These are phyloP conservation scores for Ictalurus punctatus DNA, from an alignment of 2,113 vertebrate species.

Conservation along the genomic window DNA sequence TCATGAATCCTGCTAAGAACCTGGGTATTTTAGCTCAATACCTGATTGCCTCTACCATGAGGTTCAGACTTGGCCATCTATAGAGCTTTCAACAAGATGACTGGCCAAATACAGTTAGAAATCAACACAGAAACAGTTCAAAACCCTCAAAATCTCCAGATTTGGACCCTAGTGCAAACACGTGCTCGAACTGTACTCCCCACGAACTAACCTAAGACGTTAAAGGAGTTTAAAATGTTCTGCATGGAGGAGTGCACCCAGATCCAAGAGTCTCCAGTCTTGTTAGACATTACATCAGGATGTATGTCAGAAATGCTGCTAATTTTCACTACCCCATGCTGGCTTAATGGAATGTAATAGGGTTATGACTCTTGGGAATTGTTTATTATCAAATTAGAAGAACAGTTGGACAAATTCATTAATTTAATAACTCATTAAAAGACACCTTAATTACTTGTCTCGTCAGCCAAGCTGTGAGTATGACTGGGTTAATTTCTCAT, in stretches of 20 bases:
- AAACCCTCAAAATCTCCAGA: not conserved
- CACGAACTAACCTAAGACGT: not conserved
- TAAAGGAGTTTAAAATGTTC: not conserved
- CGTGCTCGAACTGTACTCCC: not conserved
- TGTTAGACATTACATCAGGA: not conserved
- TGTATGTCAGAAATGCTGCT: not conserved
- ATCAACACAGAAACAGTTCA: not conserved
- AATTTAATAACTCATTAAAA: slow-evolving; percentile 21
- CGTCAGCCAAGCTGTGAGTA: not conserved
- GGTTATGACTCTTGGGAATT: not conserved
- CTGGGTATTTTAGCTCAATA: not conserved
- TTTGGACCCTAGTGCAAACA: not conserved
- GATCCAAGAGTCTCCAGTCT: not conserved
- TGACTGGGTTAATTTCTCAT: not conserved
- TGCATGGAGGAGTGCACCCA: not conserved
- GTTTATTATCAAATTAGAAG: slow-evolving; percentile 13
- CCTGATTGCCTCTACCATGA: not conserved
- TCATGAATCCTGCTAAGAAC: not conserved
- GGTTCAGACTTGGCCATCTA: not conserved
- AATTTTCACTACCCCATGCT: not conserved
- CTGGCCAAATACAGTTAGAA: not conserved
- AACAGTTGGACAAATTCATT: slow-evolving; percentile 8
- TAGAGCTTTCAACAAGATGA: not conserved
- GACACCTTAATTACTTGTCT: slow-evolving; percentile 13
- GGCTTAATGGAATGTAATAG: not conserved